Conservation (phyloP, 1,140 invertebrate genomes). For the Halotydeus destructor region DNA sequence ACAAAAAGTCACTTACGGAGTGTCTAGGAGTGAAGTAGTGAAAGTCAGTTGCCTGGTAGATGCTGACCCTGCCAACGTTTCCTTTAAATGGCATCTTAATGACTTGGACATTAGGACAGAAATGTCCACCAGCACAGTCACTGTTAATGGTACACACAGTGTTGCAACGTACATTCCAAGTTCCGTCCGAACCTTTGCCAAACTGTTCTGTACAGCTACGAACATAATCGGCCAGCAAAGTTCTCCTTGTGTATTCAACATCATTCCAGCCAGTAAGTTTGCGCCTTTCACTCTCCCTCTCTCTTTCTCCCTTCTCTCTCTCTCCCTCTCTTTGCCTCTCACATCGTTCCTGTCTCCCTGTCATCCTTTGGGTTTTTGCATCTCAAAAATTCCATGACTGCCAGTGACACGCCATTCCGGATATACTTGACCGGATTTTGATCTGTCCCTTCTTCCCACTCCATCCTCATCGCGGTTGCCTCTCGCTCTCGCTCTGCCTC, state of each 20-base stretch:
- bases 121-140: slow-evolving; percentile 41
- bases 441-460: too few relatives aligned
- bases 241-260: slow-evolving; percentile 19
- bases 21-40: slow-evolving; percentile 60
- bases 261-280: slow-evolving; percentile 20
- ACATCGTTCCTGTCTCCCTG: too few relatives aligned
- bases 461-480: too few relatives aligned
- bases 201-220: slow-evolving; percentile 19
- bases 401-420: too few relatives aligned
- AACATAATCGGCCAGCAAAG: slow-evolving; percentile 19
- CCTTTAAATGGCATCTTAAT: slow-evolving; percentile 20
- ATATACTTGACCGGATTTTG: too few relatives aligned
- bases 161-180: slow-evolving; percentile 18
- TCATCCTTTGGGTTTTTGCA: too few relatives aligned
- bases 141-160: slow-evolving; percentile 21
- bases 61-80: slow-evolving; percentile 40
- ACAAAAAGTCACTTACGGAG: slow-evolving; percentile 43
- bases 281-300: too few relatives aligned
- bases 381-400: too few relatives aligned
- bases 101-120: slow-evolving; percentile 29
- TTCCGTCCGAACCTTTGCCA: slow-evolving; percentile 18
- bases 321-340: too few relatives aligned
- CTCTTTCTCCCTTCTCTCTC: too few relatives aligned
- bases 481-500: too few relatives aligned
- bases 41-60: slow-evolving; percentile 58